phyloP scores from a whole-genome alignment of 2,113 vertebrate genomes.

The Rhinopomastus cyanomelas region DNA sequence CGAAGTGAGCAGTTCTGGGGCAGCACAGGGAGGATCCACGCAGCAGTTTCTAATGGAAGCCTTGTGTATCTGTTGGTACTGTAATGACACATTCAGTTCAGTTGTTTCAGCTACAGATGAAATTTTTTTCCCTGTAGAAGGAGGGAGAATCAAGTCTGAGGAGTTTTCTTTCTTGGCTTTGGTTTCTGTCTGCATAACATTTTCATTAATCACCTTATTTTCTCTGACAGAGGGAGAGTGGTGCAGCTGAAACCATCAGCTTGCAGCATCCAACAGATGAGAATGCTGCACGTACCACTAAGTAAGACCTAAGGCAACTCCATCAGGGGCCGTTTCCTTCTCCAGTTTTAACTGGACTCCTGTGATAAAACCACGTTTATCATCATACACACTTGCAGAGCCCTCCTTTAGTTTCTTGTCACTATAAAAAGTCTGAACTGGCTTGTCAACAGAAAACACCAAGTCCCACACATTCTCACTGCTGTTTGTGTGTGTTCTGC shows the following conservation, averaged over 20 bases:
- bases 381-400: neutral
- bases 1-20: neutral
- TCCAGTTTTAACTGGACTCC: neutral
- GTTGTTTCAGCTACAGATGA: neutral
- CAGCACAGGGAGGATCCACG: neutral
- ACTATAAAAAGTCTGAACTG: neutral
- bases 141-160: neutral
- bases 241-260: neutral
- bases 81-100: neutral
- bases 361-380: neutral
- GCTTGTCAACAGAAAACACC: neutral
- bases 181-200: constrained; percentile 23
- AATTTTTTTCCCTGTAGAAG: neutral
- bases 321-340: neutral
- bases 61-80: neutral
- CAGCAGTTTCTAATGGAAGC: neutral
- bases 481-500: neutral
- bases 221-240: neutral
- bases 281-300: neutral
- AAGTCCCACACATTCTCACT: neutral
- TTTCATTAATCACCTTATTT: constrained; percentile 34
- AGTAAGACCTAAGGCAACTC: neutral
- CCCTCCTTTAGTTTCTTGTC: neutral
- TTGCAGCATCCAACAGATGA: neutral
- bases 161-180: constrained; percentile 30